Base-by-base conservation (phyloP, 2,888 invertebrate genomes). In the Cyrtodaria siliqua region DNA sequence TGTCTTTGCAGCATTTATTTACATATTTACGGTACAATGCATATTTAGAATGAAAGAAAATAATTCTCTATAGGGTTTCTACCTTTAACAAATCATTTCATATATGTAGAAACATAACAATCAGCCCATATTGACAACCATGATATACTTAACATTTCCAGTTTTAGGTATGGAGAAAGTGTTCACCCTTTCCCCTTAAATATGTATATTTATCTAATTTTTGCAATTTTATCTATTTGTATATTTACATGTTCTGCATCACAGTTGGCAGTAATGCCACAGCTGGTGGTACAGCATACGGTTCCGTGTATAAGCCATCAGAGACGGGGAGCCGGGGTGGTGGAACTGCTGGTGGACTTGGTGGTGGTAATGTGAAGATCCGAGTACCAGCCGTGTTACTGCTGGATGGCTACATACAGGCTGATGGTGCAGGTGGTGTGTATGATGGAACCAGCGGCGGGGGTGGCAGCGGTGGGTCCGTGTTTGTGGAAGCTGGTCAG, bases 391-490 rank as follows among this genome's bases (percentile, higher is more conserved):
- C 82, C 3, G 77, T 79, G 12, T 84, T 89, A 63, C 77, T 79
- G 26, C 62, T 87, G 23, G 89, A 89, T 71, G 89, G 89, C 40
- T 29, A 20, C 8, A 64, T 89, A 16, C 57, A 69, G n/a, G 87
- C 82, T 16, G 83, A 88, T 64, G 89, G 88, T 18, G 79, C 61
- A 1, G 59, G 68, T 52, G 88, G 84, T 8, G 53, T 42, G 3
- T 42, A 47, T 20, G 33, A 66, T 42, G 74, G 74, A 23, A 49
- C 69, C 16, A 81, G 80, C 24, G 79, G 87, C 18, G 86, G 87
- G 64, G 88, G 87, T 55, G 89, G 89, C 20, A 86, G 86, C 73
- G 89, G 86, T 44, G 89, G 89, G 9, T 82, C 88, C 26, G 72
- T 88, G n/a, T 82, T 79, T 62, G 80, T 89, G 27, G 82, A 74